Conservation (phyloP, 1,140 invertebrate species). For the Berghia stephanieae region DNA sequence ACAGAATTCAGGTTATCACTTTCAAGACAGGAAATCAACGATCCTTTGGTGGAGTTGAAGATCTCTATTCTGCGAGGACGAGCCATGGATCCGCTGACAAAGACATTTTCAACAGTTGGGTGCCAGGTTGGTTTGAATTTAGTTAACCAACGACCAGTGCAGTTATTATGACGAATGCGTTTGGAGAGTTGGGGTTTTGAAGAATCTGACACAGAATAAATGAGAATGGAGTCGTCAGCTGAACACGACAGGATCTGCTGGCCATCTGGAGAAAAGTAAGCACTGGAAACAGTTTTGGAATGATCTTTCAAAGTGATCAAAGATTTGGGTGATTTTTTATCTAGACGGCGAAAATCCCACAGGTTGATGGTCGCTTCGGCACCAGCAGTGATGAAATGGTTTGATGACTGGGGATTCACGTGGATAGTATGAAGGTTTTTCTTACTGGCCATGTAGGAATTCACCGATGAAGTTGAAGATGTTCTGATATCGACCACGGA, state of each 20-base stretch:
- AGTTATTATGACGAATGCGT: slow-evolving; percentile 60
- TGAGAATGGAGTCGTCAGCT: slow-evolving; percentile 18
- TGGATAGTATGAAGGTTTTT: slow-evolving; percentile 51
- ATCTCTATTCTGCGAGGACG: slow-evolving; percentile 59
- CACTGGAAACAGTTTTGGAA: slow-evolving; percentile 21
- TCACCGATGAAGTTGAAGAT: slow-evolving; percentile 41
- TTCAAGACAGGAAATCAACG: slow-evolving; percentile 39
- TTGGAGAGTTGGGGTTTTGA: slow-evolving; percentile 34
- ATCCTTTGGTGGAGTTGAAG: slow-evolving; percentile 45
- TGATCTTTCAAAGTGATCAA: slow-evolving; percentile 5
- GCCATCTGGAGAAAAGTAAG: slow-evolving; percentile 26
- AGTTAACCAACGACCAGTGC: slow-evolving; percentile 64
- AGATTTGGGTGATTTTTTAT: slow-evolving; percentile 2
- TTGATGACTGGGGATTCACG: slow-evolving; percentile 46
- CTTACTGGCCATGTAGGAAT: slow-evolving; percentile 39
- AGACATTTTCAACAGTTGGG: slow-evolving; percentile 63
- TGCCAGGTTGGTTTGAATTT: slow-evolving; percentile 64
- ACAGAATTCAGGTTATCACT: slow-evolving; percentile 52
- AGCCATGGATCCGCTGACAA: slow-evolving; percentile 63
- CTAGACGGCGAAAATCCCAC: slow-evolving; percentile 22
- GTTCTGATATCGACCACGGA: slow-evolving; percentile 53
- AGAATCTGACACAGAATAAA: background rate
- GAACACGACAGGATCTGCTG: slow-evolving; percentile 20
- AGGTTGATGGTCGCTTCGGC: background rate
- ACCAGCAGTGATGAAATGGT: slow-evolving; percentile 50